A percentile compares a stretch with the other conserved stretches of the same genome.
Conservation (phyloP, 1,140 invertebrate species). For the Tetranychus cinnabarinus region DNA sequence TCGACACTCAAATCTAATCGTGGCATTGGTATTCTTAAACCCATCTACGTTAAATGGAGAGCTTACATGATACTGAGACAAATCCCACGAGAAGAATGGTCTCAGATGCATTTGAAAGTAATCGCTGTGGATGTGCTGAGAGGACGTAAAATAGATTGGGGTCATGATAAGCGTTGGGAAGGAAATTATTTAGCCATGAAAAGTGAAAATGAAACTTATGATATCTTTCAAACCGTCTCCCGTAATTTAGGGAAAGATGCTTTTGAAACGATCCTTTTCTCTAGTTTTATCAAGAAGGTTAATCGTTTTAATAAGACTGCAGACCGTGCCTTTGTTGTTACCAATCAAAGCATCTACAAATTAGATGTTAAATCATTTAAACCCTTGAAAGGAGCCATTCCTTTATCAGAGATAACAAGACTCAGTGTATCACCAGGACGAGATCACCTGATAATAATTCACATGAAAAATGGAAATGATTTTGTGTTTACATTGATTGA, state of each 20-base stretch:
- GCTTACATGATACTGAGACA: constrained; percentile 59
- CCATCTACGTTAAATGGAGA: constrained; percentile 34
- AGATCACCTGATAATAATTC: constrained; percentile 72
- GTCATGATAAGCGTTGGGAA: constrained; percentile 56
- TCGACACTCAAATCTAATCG: constrained; percentile 27
- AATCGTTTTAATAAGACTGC: constrained; percentile 62
- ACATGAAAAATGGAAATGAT: constrained; percentile 66
- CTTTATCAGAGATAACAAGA: constrained; percentile 53
- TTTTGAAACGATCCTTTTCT: constrained; percentile 37
- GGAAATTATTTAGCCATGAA: constrained; percentile 65
- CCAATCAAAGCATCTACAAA: constrained; percentile 67
- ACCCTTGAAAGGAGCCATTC: constrained; percentile 54
- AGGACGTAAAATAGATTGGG: constrained; percentile 51
- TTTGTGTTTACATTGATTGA: constrained; percentile 49
- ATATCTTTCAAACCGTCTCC: constrained; percentile 40
- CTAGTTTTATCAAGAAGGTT: constrained; percentile 25
- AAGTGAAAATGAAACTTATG: constrained; percentile 46
- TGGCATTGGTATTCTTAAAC: background rate
- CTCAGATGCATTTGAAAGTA: constrained; percentile 53
- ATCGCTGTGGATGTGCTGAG: constrained; percentile 48
- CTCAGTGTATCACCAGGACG: constrained; percentile 50
- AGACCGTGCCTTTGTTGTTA: constrained; percentile 63
- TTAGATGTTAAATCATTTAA: constrained; percentile 60
- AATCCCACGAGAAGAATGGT: constrained; percentile 59
- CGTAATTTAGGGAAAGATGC: constrained; percentile 34